phyloP scores from a whole-genome alignment of 1,140 invertebrate genomes.

The Steinernema feltiae region DNA sequence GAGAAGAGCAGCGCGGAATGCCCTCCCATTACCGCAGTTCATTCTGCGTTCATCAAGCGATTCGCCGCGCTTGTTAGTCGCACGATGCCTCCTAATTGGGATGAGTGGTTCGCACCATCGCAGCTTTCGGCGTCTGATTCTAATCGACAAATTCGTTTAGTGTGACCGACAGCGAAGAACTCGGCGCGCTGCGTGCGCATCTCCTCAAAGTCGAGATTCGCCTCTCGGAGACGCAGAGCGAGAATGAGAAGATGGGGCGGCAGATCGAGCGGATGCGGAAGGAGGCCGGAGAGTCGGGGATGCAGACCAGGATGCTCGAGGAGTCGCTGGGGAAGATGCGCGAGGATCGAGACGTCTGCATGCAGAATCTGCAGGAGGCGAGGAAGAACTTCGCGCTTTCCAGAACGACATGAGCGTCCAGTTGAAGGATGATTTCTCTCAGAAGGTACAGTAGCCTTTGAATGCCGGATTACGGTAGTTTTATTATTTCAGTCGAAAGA shows the following conservation, averaged over 20 bases:
- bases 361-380: conserved; percentile 30
- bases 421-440: conserved; percentile 20
- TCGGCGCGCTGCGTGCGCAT: not conserved
- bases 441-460: conserved; percentile 20
- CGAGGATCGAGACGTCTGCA: conserved; percentile 30
- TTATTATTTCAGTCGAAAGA: conserved; percentile 15
- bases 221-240: not conserved
- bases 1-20: not conserved
- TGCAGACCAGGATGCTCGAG: conserved; percentile 9
- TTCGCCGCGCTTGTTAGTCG: not conserved
- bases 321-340: conserved; percentile 19
- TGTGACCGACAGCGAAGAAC: conserved; percentile 11
- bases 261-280: conserved; percentile 18
- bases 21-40: not conserved
- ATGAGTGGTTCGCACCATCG: not conserved
- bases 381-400: conserved; percentile 36
- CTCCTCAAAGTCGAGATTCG: not conserved
- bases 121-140: not conserved
- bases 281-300: conserved; percentile 10
- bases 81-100: conserved; percentile 10
- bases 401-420: conserved; percentile 31
- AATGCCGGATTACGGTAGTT: not conserved
- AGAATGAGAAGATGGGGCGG: not conserved
- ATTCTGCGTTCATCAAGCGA: not conserved
- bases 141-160: not conserved